Conservation (phyloP, 2,113 vertebrate genomes). For the Rhea americana region DNA sequence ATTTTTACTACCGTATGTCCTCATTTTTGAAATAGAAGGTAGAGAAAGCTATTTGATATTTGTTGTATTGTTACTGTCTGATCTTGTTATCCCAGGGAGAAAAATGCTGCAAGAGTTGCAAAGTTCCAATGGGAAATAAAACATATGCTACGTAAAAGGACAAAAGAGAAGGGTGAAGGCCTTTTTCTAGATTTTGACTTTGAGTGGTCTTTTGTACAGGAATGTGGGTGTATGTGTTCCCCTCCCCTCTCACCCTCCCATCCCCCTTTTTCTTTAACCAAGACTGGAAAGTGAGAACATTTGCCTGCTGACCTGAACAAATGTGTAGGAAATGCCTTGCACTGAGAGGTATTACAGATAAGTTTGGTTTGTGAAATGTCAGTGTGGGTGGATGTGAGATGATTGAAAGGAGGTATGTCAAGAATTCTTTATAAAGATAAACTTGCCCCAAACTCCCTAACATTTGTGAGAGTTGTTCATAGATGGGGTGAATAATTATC, state of each 20-base stretch:
- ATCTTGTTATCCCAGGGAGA: not conserved
- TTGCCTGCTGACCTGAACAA: conserved; percentile 73
- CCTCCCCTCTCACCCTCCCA: not conserved
- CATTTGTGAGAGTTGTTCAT: conserved; percentile 61
- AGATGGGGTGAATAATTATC: conserved; percentile 62
- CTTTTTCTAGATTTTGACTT: conserved; percentile 51
- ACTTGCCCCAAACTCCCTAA: conserved; percentile 47
- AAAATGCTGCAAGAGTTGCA: not conserved
- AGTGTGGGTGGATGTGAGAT: conserved; percentile 68
- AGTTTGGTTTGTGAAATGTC: conserved; percentile 72
- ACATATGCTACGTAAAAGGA: not conserved
- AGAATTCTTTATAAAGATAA: conserved; percentile 65
- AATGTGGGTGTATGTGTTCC: not conserved
- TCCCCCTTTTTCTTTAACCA: not conserved
- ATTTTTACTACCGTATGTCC: not conserved
- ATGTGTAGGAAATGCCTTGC: conserved; percentile 64
- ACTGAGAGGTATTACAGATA: conserved; percentile 39
- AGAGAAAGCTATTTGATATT: not conserved
- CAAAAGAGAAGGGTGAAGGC: not conserved
- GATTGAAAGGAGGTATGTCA: conserved; percentile 63
- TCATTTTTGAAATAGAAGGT: not conserved
- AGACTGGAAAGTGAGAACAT: conserved; percentile 58
- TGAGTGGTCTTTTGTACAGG: conserved; percentile 33
- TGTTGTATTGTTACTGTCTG: not conserved
- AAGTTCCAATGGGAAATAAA: not conserved